These are phyloP conservation scores for Gracilinanus agilis DNA, from an alignment of 2,113 vertebrate species.

Conservation along the genomic window DNA sequence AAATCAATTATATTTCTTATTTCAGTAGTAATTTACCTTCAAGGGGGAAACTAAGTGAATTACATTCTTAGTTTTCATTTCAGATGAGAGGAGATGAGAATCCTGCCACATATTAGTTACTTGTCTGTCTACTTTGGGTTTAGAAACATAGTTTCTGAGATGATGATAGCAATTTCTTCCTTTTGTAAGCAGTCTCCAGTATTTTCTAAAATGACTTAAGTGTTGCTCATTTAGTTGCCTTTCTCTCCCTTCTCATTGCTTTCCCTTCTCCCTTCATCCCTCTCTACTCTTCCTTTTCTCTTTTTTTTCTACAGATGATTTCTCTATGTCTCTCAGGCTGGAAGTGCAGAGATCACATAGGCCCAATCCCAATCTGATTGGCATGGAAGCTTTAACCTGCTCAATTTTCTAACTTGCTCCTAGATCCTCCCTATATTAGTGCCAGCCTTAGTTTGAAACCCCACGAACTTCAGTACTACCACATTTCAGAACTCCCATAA, in stretches of 20 bases:
- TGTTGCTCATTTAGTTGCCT: constrained; percentile 28
- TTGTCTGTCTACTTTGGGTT: constrained; percentile 8
- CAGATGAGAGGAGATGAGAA: constrained; percentile 20
- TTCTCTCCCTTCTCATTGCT: background rate
- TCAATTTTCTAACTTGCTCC: background rate
- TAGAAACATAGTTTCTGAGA: constrained; percentile 13
- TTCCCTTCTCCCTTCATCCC: background rate
- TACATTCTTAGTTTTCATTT: constrained; percentile 16
- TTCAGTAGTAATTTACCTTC: background rate
- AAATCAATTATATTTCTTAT: constrained; percentile 36
- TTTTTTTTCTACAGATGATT: background rate
- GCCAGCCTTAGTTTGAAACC: background rate
- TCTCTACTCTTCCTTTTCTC: background rate
- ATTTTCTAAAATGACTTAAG: background rate
- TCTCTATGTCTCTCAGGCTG: background rate
- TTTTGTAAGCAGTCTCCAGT: constrained; percentile 17
- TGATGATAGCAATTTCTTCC: constrained; percentile 40
- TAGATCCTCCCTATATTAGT: background rate
- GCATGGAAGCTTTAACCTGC: background rate
- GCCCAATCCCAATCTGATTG: background rate
- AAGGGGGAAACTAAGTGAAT: background rate
- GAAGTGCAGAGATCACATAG: background rate
- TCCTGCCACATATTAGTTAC: constrained; percentile 44
- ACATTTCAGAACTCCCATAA: background rate
- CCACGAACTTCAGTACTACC: background rate